Evolutionary conservation across 2,113 vertebrate species (phyloP), one percentile per base, ranked within the genome.

Genomic region (Riparia riparia): DNA sequence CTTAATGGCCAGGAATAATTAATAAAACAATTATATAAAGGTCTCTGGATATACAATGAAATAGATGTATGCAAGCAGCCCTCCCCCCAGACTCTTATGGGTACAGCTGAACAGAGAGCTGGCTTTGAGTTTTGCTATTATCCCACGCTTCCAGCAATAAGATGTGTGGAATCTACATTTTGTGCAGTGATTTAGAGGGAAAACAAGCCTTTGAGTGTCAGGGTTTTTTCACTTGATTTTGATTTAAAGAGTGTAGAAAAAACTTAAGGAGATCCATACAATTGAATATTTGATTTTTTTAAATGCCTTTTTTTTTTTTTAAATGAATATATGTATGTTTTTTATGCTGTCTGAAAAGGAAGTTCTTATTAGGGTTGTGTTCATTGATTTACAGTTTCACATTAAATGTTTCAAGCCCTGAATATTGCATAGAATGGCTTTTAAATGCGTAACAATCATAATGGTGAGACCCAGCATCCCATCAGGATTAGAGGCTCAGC

Each of bases 1-100:
- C 22, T 73, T 77, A 90, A 84, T 83, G 78, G 37, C 74, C 95
- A 82, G 66, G 51, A 95, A 90, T 92, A 92, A 92, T 93, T 92
- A 96, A 93, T 90, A 85, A 76, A 90, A 79, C 65, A 86, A 85
- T 91, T 91, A 32, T 32, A 39, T 65, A 49, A 14, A 82, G 54
- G 41, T 87, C 90, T 89, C 58, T 70, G 80, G 51, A 44, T 69
- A 50, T 50, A 20, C 21, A 68, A 44, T 74, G 58, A 72, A 65
- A 69, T 47, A 42, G 14, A 58, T 50, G 17, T 32, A 15, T 47
- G 45, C 22, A 17, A 34, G 45, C 14, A 86, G 58, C 22, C 51
- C 26, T 71, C 2, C 15, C 22, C 17, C 15, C 3, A 4, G 4
- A 17, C 18, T 83, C 63, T 73, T 50, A 26, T 20, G 68, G 28